Percentiles rank a stretch among this genome's conserved stretches.
These are phyloP conservation scores for Tenrec ecaudatus DNA, from an alignment of 2,113 vertebrate genomes.

Conservation along the genomic window DNA sequence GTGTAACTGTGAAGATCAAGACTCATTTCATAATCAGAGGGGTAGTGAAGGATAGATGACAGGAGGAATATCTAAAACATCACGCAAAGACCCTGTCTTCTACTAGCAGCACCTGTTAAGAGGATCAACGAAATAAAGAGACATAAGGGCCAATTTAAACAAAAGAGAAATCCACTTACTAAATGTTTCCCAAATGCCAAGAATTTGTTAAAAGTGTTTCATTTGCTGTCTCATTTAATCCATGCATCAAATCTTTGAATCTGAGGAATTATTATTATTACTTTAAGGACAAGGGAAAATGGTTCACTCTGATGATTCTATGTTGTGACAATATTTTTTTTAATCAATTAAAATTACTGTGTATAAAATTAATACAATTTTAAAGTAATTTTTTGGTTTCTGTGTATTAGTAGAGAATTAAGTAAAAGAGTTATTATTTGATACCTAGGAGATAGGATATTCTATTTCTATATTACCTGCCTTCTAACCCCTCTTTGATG, in stretches of 20 bases:
- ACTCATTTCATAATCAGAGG: slow-evolving; percentile 28
- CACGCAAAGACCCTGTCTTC: background rate
- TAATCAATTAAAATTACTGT: background rate
- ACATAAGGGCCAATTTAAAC: background rate
- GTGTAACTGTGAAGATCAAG: background rate
- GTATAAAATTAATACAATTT: background rate
- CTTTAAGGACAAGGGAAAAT: background rate
- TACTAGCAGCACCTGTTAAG: background rate
- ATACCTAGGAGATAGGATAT: background rate
- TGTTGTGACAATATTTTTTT: background rate
- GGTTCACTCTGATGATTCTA: background rate
- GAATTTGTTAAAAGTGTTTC: background rate
- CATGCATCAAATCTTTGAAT: background rate
- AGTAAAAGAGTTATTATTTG: slow-evolving; percentile 16
- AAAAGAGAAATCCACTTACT: background rate
- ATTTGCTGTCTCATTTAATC: background rate
- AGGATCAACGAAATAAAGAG: background rate
- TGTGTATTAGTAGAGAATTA: background rate
- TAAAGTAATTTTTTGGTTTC: background rate
- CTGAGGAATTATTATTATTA: background rate
- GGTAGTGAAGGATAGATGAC: background rate
- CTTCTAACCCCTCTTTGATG: background rate
- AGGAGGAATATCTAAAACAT: background rate
- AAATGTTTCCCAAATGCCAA: background rate
- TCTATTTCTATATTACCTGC: background rate